Percentiles rank a stretch among this genome's conserved stretches.
These are phyloP conservation scores for Enteromius thamalakanensis DNA, from an alignment of 2,797 vertebrate species.

Conservation along the genomic window DNA sequence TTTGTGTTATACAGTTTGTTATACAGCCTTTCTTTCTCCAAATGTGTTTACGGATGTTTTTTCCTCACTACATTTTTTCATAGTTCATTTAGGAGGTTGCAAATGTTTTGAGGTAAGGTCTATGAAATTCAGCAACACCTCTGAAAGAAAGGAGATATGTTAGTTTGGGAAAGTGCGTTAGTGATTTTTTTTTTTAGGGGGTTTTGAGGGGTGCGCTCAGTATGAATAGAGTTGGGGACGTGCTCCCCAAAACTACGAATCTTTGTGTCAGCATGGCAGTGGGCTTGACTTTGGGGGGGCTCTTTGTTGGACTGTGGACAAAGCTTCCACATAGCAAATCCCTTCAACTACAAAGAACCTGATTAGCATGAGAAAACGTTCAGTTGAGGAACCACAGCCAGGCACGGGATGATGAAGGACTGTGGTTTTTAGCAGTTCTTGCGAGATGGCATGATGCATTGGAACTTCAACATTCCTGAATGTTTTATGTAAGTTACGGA, in stretches of 20 bases:
- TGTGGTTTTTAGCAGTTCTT: slow-evolving; percentile 27
- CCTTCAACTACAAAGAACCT: slow-evolving; percentile 48
- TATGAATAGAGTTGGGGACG: slow-evolving; percentile 34
- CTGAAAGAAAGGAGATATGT: background rate
- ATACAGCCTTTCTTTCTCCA: background rate
- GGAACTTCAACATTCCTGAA: slow-evolving; percentile 30
- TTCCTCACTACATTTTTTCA: background rate
- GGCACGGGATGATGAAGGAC: slow-evolving; percentile 39
- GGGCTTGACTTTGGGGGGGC: slow-evolving; percentile 60
- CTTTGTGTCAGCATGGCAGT: slow-evolving; percentile 52
- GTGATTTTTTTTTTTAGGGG: slow-evolving; percentile 32
- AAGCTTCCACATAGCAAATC: slow-evolving; percentile 58
- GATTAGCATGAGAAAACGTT: slow-evolving; percentile 63
- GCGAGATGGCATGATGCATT: slow-evolving; percentile 35
- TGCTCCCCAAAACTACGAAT: slow-evolving; percentile 28
- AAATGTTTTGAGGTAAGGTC: background rate
- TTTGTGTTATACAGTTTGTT: slow-evolving; percentile 1
- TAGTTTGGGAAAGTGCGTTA: slow-evolving; percentile 11
- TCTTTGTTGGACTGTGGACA: slow-evolving; percentile 53
- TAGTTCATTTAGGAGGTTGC: background rate
- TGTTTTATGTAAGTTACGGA: background rate
- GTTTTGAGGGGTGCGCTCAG: slow-evolving; percentile 27
- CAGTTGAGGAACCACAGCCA: slow-evolving; percentile 45
- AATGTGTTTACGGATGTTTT: background rate
- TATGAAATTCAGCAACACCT: background rate